These are phyloP conservation scores for Platichthys flesus DNA, from an alignment of 2,113 vertebrate species.

Conservation along the genomic window DNA sequence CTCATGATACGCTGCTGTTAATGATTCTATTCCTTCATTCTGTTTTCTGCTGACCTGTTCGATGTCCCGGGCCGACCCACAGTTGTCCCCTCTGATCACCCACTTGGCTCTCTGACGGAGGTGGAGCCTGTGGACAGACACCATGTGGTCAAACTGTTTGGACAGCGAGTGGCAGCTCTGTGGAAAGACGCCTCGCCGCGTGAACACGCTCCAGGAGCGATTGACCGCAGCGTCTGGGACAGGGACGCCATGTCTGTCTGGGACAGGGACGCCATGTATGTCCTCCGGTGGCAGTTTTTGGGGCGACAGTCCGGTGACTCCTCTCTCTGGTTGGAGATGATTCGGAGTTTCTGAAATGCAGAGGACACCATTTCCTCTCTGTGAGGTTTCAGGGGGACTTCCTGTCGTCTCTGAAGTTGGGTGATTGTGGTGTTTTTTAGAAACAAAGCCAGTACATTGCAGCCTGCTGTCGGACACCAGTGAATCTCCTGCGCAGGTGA, in stretches of 20 bases:
- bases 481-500: slow-evolving; percentile 32
- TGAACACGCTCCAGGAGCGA: slow-evolving; percentile 89
- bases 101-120: slow-evolving; percentile 88
- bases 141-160: slow-evolving; percentile 74
- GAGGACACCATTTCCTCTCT: neutral
- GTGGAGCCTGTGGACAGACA: slow-evolving; percentile 85
- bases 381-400: neutral
- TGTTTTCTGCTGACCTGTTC: slow-evolving; percentile 78
- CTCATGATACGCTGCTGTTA: too few species aligned
- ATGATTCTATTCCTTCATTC: too few species aligned
- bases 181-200: slow-evolving; percentile 51
- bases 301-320: neutral
- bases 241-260: rapidly evolving
- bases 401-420: neutral
- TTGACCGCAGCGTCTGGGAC: slow-evolving; percentile 25
- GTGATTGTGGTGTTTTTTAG: neutral
- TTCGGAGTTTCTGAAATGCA: slow-evolving; percentile 37
- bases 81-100: slow-evolving; percentile 85
- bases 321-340: neutral
- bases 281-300: neutral
- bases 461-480: neutral
- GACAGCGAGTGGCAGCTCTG: slow-evolving; percentile 80
- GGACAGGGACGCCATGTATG: rapidly evolving
- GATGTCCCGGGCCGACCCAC: slow-evolving; percentile 75
- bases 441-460: too few species aligned